Evolutionary conservation across 2,888 invertebrate species (phyloP).

Genomic region (Ferdinandea cuprea): DNA sequence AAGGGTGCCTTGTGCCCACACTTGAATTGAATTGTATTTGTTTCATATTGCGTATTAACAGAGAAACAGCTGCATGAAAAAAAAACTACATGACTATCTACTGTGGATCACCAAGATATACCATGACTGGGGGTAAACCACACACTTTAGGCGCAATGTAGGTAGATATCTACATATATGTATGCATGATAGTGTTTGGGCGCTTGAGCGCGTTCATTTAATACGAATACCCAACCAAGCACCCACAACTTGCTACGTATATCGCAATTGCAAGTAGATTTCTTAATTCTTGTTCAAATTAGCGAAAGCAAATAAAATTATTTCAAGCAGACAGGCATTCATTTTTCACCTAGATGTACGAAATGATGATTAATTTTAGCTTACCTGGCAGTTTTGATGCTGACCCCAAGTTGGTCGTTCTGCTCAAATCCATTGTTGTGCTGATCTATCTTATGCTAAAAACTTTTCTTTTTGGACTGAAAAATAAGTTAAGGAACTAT

Average conservation of each 20-base stretch:
- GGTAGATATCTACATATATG: not conserved
- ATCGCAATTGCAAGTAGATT: not conserved
- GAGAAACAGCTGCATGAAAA: not conserved
- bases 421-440: slow-evolving; percentile 57
- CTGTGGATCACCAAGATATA: too few species aligned
- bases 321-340: not conserved
- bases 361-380: slow-evolving; percentile 37
- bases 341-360: slow-evolving; percentile 11
- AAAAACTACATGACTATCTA: not conserved
- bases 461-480: slow-evolving; percentile 39
- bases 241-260: not conserved
- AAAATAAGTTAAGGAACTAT: slow-evolving; percentile 36
- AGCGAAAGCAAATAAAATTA: slow-evolving; percentile 15
- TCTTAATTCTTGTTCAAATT: slow-evolving; percentile 3
- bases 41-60: not conserved
- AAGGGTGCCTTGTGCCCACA: slow-evolving; percentile 1
- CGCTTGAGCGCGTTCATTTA: not conserved
- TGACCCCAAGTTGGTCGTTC: slow-evolving; percentile 56
- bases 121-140: too few species aligned
- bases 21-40: not conserved
- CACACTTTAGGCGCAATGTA: too few species aligned
- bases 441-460: slow-evolving; percentile 23
- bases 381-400: slow-evolving; percentile 69
- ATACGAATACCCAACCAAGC: not conserved
- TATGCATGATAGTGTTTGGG: not conserved